Percentiles rank a stretch among this genome's conserved stretches.
phyloP scores from a whole-genome alignment of 2,888 invertebrate genomes.

The Ectemnius continuus region DNA sequence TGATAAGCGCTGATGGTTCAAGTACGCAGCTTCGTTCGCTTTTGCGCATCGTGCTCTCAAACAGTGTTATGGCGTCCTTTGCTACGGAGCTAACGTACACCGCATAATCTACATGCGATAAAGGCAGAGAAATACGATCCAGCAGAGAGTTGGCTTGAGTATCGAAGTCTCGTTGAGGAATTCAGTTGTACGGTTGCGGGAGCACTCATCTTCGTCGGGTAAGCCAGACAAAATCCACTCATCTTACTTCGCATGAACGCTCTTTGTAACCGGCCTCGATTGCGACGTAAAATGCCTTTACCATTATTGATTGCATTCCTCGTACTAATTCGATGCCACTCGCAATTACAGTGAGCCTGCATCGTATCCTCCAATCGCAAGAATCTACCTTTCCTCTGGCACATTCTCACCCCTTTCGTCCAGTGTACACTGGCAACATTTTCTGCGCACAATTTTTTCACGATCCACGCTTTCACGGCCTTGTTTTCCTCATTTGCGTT shows the following conservation, averaged over 20 bases:
- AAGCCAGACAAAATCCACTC: not conserved
- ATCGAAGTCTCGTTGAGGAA: constrained; percentile 5
- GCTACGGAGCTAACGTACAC: constrained; percentile 23
- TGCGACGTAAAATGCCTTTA: constrained; percentile 37
- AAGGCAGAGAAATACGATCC: constrained; percentile 13
- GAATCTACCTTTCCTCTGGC: too few species aligned
- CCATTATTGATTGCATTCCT: not conserved
- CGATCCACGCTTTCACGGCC: too few species aligned
- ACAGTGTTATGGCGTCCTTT: constrained; percentile 56
- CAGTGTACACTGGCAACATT: too few species aligned
- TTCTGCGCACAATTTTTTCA: too few species aligned
- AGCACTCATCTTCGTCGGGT: constrained; percentile 8
- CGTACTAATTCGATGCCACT: too few species aligned
- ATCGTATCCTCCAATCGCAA: too few species aligned
- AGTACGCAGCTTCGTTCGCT: constrained; percentile 33
- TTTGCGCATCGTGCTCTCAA: constrained; percentile 41
- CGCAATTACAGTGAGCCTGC: too few species aligned
- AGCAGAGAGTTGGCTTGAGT: constrained; percentile 18
- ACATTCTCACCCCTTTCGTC: too few species aligned
- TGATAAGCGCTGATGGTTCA: not conserved
- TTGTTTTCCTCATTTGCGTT: too few species aligned
- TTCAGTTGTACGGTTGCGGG: constrained; percentile 31
- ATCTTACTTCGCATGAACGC: not conserved
- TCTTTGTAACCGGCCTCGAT: constrained; percentile 18
- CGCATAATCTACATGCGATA: constrained; percentile 19